Evolutionary conservation across 2,113 vertebrate genomes (phyloP).

Genomic region (Trogon melanurus): DNA sequence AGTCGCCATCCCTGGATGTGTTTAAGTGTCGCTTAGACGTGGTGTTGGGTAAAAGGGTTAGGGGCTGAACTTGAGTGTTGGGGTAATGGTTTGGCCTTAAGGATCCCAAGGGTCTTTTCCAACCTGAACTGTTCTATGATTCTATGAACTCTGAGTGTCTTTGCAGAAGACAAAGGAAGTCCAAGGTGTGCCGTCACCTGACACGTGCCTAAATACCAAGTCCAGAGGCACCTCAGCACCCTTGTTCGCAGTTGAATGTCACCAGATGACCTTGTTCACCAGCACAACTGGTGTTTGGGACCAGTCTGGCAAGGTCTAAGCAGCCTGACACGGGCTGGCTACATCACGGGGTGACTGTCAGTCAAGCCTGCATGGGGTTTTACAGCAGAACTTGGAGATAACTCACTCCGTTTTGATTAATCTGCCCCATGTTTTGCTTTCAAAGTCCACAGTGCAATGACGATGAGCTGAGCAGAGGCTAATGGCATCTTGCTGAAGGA

Average conservation of each 20-base stretch:
- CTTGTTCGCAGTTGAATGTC: background rate
- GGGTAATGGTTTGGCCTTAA: no score
- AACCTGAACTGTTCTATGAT: no score
- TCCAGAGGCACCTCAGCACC: background rate
- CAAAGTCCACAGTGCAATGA: background rate
- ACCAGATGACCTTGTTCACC: background rate
- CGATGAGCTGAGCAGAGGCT: background rate
- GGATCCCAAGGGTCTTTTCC: no score
- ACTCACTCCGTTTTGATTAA: background rate
- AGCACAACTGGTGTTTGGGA: background rate
- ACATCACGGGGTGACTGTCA: fast-evolving
- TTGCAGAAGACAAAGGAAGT: background rate
- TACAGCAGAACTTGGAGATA: background rate
- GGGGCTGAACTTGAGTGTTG: no score
- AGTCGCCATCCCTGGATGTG: no score
- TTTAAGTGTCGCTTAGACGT: no score
- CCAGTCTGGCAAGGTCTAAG: background rate
- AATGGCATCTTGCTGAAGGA: background rate
- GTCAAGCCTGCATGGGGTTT: background rate
- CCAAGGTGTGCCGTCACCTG: background rate
- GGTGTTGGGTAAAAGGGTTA: no score
- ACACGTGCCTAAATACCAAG: background rate
- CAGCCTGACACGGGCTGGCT: background rate
- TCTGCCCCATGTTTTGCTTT: background rate
- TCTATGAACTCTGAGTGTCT: background rate